Percentiles rank a stretch among this genome's conserved stretches.
Conservation (phyloP, 2,888 invertebrate genomes). For the Andrena dorsata region DNA sequence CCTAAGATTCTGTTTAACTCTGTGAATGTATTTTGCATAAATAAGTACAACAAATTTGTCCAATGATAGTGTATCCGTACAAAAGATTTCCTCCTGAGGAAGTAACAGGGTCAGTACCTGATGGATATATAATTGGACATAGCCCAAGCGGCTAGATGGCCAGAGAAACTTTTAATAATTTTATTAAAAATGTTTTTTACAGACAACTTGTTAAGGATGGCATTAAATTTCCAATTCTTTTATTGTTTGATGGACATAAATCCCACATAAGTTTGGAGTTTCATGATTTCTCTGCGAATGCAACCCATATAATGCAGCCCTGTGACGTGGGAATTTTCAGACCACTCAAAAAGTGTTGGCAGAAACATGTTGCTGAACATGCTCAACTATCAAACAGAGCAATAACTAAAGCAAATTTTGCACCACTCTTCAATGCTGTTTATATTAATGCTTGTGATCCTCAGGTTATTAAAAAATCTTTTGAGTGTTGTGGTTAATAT, state of each 20-base stretch:
- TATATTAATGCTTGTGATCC: conserved; percentile 1
- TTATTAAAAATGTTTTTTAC: conserved; percentile 3
- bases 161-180: background rate
- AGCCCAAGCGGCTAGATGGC: conserved; percentile 1
- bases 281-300: background rate
- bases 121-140: conserved; percentile 8
- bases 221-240: conserved; percentile 5
- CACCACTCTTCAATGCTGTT: background rate
- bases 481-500: background rate
- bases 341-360: conserved; percentile 5
- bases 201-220: background rate
- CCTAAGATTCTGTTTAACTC: too few species aligned
- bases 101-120: background rate
- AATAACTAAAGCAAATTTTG: conserved; percentile 8
- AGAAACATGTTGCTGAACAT: conserved; percentile 9
- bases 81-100: conserved; percentile 6
- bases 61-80: background rate
- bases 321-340: background rate
- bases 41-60: too few species aligned
- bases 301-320: background rate
- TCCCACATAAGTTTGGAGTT: background rate
- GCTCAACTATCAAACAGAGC: background rate
- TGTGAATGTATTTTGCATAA: too few species aligned
- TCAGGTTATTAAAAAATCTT: background rate
- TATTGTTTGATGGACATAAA: conserved; percentile 10